phyloP scores from a whole-genome alignment of 2,113 vertebrate genomes.

The Turdus rufiventris region DNA sequence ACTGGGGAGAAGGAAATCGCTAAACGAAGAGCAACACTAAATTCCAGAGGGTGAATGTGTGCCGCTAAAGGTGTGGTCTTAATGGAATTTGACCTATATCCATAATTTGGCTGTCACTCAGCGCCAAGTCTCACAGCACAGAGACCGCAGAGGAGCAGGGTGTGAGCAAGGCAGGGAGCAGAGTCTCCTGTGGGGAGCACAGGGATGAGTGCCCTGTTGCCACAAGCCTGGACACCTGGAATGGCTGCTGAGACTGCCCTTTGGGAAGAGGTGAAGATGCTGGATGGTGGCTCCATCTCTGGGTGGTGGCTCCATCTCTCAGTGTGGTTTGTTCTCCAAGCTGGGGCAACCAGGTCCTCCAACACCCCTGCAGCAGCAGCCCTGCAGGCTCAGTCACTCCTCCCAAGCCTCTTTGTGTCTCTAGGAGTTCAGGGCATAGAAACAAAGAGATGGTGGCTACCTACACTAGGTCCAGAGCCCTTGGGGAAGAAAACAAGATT shows the following conservation, averaged over 20 bases:
- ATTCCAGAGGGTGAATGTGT: slow-evolving; percentile 55
- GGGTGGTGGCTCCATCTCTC: too few species aligned
- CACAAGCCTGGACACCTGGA: background rate
- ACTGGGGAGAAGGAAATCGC: slow-evolving; percentile 54
- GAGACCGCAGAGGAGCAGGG: background rate
- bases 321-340: background rate
- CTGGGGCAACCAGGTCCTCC: background rate
- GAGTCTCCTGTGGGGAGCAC: background rate
- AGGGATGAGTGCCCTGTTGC: background rate
- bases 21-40: slow-evolving; percentile 51
- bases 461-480: background rate
- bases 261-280: background rate
- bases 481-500: background rate
- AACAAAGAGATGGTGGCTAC: background rate
- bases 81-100: slow-evolving; percentile 56
- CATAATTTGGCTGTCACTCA: slow-evolving; percentile 47
- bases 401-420: background rate
- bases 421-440: background rate
- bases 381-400: background rate
- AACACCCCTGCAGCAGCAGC: background rate
- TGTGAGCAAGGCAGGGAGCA: background rate
- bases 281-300: background rate
- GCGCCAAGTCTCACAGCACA: background rate
- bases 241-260: too few species aligned
- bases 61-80: slow-evolving; percentile 45